Base-by-base conservation (phyloP, 2,888 invertebrate genomes). In the Sesamia inferens region DNA sequence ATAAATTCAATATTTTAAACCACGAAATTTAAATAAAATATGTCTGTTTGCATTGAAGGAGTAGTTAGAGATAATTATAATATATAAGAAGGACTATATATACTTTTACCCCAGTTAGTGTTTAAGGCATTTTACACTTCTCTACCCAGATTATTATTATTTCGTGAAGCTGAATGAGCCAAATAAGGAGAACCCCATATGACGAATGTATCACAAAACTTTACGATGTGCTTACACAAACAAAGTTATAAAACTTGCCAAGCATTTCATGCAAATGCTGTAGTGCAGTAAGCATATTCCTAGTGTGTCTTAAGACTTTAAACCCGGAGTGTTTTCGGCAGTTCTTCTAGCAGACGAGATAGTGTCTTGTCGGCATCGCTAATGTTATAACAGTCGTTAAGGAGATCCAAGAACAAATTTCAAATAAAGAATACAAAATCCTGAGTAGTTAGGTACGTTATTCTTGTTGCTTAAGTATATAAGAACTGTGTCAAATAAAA, bases 181-280 rank as follows among this genome's bases (percentile, higher is more conserved):
- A 24, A 67, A 42, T 55, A 54, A n/a, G 55, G 67, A 47, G 19
- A 48, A 48, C 44, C 31, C 24, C n/a, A 44, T 24, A 24, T 57
- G 69, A 77, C 67, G 81, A 67, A 48, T 58, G 54, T 62, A 68
- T 55, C 62, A 54, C 82, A 31, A 55, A 76, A 82, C 68, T 82
- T 79, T 76, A 82, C 44, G 75, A 67, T 31, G 57, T 55, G 59
- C 73, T 65, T 48, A 71, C 63, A 71, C 31, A 70, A 24, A 75
- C 51, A 6, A 51, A 79, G 68, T 79, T 68, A 71, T 70, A 68
- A 42, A 24, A 61, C 39, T 71, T 67, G 64, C 31, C 61, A 47
- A 11, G 10, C 31, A 68, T 75, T 69, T 68, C 68, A 63, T 76
- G 68, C n/a, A n/a, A n/a, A n/a, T n/a, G n/a, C n/a, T n/a, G n/a